Evolutionary conservation across 1,140 invertebrate genomes (phyloP).

Genomic region (Geopemphigus sp.): DNA sequence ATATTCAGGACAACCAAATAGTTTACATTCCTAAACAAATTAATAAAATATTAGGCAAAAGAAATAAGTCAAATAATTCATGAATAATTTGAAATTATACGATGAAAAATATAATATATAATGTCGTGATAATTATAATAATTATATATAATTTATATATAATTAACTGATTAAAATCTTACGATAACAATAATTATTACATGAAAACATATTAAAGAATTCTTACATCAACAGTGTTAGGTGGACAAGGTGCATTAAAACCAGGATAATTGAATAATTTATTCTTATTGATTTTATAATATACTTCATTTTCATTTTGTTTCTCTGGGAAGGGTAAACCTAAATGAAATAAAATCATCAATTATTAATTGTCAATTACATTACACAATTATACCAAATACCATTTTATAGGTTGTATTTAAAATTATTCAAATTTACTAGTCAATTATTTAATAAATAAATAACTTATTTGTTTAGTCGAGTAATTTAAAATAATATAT

Average conservation of each 20-base stretch:
- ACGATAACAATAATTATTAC: background rate
- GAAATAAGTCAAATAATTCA: too few relatives aligned
- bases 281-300: conserved; percentile 1
- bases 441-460: too few relatives aligned
- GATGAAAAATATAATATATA: too few relatives aligned
- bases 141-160: too few relatives aligned
- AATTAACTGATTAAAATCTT: background rate
- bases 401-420: too few relatives aligned
- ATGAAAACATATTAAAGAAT: background rate
- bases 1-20: background rate
- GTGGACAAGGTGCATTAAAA: conserved; percentile 25
- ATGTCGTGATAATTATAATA: too few relatives aligned
- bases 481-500: too few relatives aligned
- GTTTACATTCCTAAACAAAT: conserved; percentile 18
- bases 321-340: conserved; percentile 3
- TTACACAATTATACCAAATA: too few relatives aligned
- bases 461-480: too few relatives aligned
- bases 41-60: background rate
- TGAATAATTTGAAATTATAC: too few relatives aligned
- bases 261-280: conserved; percentile 26
- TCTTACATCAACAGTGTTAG: conserved; percentile 9
- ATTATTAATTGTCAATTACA: background rate
- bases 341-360: background rate
- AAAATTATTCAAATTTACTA: too few relatives aligned
- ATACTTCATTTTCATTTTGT: background rate